Base-by-base conservation (phyloP, 2,113 vertebrate genomes). In the Lycaon pictus region DNA sequence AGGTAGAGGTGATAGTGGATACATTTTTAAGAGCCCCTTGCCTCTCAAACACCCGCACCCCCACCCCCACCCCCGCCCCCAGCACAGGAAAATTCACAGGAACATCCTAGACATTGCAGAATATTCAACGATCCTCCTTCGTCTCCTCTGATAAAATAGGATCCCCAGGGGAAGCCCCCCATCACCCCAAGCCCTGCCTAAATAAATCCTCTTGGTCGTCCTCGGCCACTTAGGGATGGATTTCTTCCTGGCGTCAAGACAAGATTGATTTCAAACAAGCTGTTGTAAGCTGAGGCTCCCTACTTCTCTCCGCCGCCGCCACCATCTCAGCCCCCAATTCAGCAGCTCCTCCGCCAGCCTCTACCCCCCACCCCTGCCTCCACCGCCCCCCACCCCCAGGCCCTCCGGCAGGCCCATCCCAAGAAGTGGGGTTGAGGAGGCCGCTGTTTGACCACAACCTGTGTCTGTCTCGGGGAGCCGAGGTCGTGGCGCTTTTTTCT, bases 191-290 rank as follows among this genome's bases (percentile, higher is more conserved):
- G 23, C 60, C 43, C 43, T 48, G n/a, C 7, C 69, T 63, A 3
- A 69, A 72, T 23, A 56, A 81, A 53, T 10, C 37, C 58, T 51
- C 48, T 19, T 23, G 63, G 53, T 16, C 1, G 5, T 29, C 11
- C 27, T 56, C 55, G 86, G 69, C n/a, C 71, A 13, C 32, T 17
- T 15, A 16, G 25, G 51, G 58, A 53, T 62, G 53, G 12, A 27
- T 79, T 82, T 93, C 69, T 62, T 69, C 62, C 60, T 51, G 12
- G 37, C 0, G 0, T 27, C n/a, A 7, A 90, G 58, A 63, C 65
- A 62, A 95, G 82, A 74, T 13, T 81, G 79, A 87, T 90, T 82
- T 76, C 87, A 65, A 80, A 67, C 5, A 56, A 32, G 32, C 48
- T 0, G 20, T 20, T 25, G 51, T 13, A 23, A 85, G 19, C 72